Percentiles rank a stretch among this genome's conserved stretches.
Conservation (phyloP, 2,797 vertebrate species). For the Alauda arvensis region DNA sequence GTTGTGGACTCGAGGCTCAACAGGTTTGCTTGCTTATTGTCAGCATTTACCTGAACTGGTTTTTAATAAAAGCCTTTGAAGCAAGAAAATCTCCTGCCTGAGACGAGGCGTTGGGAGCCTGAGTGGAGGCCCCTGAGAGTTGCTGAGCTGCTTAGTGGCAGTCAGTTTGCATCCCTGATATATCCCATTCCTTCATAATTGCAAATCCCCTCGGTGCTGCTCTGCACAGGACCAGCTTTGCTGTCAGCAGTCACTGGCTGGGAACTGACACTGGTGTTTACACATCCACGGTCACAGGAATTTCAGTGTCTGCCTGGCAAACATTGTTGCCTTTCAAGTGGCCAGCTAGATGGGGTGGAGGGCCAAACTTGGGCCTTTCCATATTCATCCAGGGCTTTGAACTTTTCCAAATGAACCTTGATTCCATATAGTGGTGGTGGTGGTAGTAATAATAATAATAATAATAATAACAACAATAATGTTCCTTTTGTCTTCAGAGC, state of each 20-base stretch:
- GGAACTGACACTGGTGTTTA: not conserved
- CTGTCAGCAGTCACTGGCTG: not conserved
- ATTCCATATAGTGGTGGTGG: not conserved
- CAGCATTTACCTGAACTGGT: conserved; percentile 31
- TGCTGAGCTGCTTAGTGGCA: conserved; percentile 57
- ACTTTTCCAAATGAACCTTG: not conserved
- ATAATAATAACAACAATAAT: not conserved
- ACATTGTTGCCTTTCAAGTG: not conserved
- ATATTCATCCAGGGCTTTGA: not conserved
- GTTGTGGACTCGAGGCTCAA: conserved; percentile 12
- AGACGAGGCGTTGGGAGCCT: not conserved
- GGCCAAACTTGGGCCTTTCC: not conserved
- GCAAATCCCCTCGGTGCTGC: conserved; percentile 1
- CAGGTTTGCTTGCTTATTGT: conserved; percentile 31
- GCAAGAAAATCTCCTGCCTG: conserved; percentile 52
- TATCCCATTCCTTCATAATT: conserved; percentile 36
- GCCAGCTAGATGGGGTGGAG: not conserved
- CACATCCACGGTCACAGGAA: not conserved
- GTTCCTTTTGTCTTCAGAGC: conserved; percentile 13
- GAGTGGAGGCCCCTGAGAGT: conserved; percentile 25
- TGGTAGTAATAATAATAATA: not conserved
- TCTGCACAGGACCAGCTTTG: conserved; percentile 21
- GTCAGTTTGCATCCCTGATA: conserved; percentile 38
- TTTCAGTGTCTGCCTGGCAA: not conserved
- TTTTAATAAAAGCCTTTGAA: conserved; percentile 60